These are phyloP conservation scores for Lathronympha strigana DNA, from an alignment of 2,888 invertebrate genomes.

Conservation along the genomic window DNA sequence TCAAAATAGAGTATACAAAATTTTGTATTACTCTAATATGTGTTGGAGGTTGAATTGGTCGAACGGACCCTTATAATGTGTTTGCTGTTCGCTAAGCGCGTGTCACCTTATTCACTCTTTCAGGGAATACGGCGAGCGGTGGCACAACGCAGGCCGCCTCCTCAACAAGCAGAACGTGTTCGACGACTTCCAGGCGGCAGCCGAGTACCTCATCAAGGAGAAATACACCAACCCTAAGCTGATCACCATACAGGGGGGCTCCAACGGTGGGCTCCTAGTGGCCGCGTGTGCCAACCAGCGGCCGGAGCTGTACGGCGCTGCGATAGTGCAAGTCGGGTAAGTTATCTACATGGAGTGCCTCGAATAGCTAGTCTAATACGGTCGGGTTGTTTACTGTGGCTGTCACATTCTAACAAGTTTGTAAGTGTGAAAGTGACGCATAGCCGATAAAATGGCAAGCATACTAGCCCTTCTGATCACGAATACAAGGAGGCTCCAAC, in stretches of 20 bases:
- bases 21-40: no score
- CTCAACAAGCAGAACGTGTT: conserved; percentile 98
- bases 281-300: conserved; percentile 97
- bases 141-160: conserved; percentile 97
- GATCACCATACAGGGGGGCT: conserved; percentile 96
- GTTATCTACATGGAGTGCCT: conserved; percentile 58
- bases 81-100: no score
- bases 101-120: conserved; percentile 37
- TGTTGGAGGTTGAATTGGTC: no score
- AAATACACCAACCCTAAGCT: conserved; percentile 91
- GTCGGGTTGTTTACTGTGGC: no score
- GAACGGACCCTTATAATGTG: no score
- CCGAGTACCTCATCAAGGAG: conserved; percentile 92
- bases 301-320: conserved; percentile 97
- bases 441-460: no score
- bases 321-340: conserved; percentile 97
- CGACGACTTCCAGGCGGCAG: conserved; percentile 97
- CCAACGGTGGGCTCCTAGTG: conserved; percentile 98
- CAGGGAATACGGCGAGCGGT: conserved; percentile 98
- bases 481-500: conserved; percentile 98
- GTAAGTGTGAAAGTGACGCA: no score
- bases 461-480: conserved; percentile 91
- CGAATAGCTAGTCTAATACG: no score
- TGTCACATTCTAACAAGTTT: no score
- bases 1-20: no score